Conservation (phyloP, 2,113 vertebrate genomes). For the Phocoena phocoena region DNA sequence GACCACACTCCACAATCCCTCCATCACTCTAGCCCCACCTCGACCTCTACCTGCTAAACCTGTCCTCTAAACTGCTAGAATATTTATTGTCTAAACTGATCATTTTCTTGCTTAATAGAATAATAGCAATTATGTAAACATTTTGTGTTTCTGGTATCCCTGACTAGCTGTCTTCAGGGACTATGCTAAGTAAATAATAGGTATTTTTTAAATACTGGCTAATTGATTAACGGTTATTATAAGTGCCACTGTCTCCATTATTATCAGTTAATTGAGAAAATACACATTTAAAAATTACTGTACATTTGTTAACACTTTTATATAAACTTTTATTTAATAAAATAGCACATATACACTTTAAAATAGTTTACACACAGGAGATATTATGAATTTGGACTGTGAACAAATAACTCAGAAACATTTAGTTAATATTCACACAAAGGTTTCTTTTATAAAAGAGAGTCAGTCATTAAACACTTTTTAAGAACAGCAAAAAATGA, state of each 20-base stretch:
- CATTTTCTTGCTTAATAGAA: neutral
- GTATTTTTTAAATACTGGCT: neutral
- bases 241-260: neutral
- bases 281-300: neutral
- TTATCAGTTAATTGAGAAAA: neutral
- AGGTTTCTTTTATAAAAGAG: neutral
- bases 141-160: neutral
- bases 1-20: neutral
- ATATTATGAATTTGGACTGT: neutral
- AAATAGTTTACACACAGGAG: neutral
- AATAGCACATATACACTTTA: neutral
- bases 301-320: neutral
- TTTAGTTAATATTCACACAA: slow-evolving; percentile 4
- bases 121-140: neutral
- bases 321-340: slow-evolving; percentile 11
- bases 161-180: neutral
- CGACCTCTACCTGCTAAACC: neutral
- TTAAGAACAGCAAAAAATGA: neutral
- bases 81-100: neutral
- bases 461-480: neutral
- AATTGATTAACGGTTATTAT: neutral
- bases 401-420: neutral
- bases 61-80: neutral
- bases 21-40: neutral
- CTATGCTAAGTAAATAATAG: neutral